These are phyloP conservation scores for Entelurus aequoreus DNA, from an alignment of 2,113 vertebrate species.

Conservation along the genomic window DNA sequence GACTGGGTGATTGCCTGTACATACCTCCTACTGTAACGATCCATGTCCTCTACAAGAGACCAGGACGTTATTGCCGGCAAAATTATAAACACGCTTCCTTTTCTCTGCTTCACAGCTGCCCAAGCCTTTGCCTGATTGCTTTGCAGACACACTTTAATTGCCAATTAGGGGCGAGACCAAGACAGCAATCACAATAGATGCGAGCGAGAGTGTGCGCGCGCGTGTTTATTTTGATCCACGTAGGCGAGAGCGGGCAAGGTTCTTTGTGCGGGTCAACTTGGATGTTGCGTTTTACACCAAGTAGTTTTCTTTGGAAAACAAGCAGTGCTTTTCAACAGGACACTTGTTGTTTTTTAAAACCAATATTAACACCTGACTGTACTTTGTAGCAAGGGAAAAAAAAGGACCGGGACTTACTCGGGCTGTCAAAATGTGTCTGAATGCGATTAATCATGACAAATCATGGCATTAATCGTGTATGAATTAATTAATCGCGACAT, in stretches of 20 bases:
- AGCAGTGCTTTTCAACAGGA: not conserved
- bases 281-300: constrained; percentile 6
- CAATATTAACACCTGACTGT: too few species aligned
- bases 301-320: not conserved
- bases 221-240: constrained; percentile 5
- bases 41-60: constrained; percentile 40
- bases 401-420: too few species aligned
- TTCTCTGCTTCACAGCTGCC: constrained; percentile 56
- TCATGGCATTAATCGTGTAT: too few species aligned
- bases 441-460: too few species aligned
- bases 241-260: constrained; percentile 3
- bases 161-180: constrained; percentile 63
- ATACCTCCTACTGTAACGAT: constrained; percentile 45
- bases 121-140: constrained; percentile 65
- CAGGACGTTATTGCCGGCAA: constrained; percentile 47
- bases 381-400: too few species aligned
- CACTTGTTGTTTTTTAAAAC: not conserved
- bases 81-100: constrained; percentile 63
- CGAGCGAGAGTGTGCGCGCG: constrained; percentile 7
- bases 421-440: too few species aligned
- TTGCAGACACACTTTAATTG: constrained; percentile 71
- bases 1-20: not conserved
- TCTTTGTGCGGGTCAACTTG: constrained; percentile 11
- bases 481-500: too few species aligned
- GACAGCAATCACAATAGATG: constrained; percentile 60